phyloP scores from a whole-genome alignment of 2,797 vertebrate genomes.

The Myotis myotis region DNA sequence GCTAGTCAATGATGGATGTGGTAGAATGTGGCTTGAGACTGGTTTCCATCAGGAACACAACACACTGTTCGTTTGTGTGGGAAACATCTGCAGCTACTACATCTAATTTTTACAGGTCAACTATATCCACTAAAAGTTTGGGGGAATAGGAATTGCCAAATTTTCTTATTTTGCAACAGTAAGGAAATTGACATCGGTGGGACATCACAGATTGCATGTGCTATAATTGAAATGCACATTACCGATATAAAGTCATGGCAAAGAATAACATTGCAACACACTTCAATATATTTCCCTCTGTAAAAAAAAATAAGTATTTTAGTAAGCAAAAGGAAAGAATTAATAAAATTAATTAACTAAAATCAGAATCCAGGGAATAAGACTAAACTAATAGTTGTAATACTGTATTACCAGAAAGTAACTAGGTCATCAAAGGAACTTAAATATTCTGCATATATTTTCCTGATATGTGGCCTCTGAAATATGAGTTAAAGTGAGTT shows the following conservation, averaged over 20 bases:
- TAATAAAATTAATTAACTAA: not conserved
- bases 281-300: not conserved
- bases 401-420: not conserved
- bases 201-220: not conserved
- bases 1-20: not conserved
- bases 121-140: not conserved
- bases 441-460: not conserved
- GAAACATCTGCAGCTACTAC: not conserved
- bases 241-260: not conserved
- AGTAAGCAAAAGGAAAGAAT: not conserved
- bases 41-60: not conserved
- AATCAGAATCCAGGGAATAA: not conserved
- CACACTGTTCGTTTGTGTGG: not conserved
- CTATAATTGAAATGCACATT: not conserved
- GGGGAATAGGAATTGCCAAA: not conserved
- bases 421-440: not conserved
- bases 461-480: not conserved
- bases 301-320: not conserved
- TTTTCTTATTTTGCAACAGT: not conserved
- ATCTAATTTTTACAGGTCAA: not conserved
- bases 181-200: not conserved
- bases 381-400: not conserved
- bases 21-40: not conserved
- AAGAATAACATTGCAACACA: not conserved
- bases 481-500: not conserved